These are phyloP conservation scores for Glandiceps talaboti DNA, from an alignment of 53 echinoderm and acorn worm genomes.

Conservation along the genomic window DNA sequence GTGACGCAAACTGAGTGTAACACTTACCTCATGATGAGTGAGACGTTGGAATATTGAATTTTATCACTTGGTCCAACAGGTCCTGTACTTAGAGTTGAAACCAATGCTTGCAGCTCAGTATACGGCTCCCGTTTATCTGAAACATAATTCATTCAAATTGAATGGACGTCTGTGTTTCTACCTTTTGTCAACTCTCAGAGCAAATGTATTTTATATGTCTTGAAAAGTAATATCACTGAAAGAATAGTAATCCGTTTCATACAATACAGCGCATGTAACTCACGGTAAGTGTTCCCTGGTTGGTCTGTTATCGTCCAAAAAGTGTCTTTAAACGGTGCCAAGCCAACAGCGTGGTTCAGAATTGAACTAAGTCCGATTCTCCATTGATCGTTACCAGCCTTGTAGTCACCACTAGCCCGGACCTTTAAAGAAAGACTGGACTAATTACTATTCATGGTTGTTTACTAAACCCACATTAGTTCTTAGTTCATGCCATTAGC, in stretches of 20 bases:
- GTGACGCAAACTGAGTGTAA: too few relatives aligned
- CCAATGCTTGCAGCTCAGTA: slow-evolving; percentile 1
- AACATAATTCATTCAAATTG: too few relatives aligned
- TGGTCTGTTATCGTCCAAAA: slow-evolving; percentile 22
- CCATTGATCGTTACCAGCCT: slow-evolving; percentile 31
- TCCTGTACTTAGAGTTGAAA: slow-evolving; percentile 29
- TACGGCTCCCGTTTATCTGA: not conserved
- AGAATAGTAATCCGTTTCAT: too few relatives aligned
- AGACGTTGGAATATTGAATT: slow-evolving; percentile 21
- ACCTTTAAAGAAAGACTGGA: slow-evolving; percentile 15
- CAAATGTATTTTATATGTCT: too few relatives aligned
- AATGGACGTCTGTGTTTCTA: too few relatives aligned
- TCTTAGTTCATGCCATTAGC: too few relatives aligned
- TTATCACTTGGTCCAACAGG: slow-evolving; percentile 30
- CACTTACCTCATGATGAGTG: slow-evolving; percentile 6
- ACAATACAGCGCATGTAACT: too few relatives aligned
- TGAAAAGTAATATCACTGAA: too few relatives aligned
- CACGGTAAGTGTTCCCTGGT: slow-evolving; percentile 8
- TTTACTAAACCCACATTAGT: too few relatives aligned
- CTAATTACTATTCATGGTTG: too few relatives aligned
- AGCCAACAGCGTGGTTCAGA: slow-evolving; percentile 22
- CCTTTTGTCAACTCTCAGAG: too few relatives aligned
- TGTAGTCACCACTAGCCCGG: slow-evolving; percentile 30
- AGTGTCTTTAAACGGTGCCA: slow-evolving; percentile 30
- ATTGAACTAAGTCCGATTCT: slow-evolving; percentile 31